Evolutionary conservation across 2,797 vertebrate species (phyloP).

Genomic region (Ptychobarbus kaznakovi): DNA sequence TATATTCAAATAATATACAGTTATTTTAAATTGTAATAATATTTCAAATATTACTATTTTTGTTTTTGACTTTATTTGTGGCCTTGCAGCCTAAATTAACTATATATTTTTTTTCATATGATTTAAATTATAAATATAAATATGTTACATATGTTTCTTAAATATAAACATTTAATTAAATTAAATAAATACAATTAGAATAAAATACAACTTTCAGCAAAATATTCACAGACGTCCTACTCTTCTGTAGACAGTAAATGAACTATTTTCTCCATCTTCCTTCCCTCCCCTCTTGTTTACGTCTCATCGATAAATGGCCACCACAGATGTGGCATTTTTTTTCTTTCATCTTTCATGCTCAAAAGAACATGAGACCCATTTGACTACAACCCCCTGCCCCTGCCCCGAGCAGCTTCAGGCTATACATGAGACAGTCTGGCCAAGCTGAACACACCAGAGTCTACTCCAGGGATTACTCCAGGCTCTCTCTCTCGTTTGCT

Average conservation of each 20-base stretch:
- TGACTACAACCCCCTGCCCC: slow-evolving; percentile 62
- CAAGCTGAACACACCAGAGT: slow-evolving; percentile 60
- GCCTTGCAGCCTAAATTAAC: not conserved
- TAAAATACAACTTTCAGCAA: not conserved
- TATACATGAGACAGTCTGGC: slow-evolving; percentile 67
- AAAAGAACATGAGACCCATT: slow-evolving; percentile 68
- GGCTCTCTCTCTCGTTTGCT: slow-evolving; percentile 11
- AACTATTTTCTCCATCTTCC: not conserved
- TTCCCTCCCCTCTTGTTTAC: slow-evolving; percentile 53
- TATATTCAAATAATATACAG: not conserved
- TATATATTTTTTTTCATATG: too few species aligned
- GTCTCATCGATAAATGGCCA: slow-evolving; percentile 64
- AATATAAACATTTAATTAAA: not conserved
- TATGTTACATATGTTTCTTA: too few species aligned
- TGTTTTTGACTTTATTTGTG: too few species aligned
- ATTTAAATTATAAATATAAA: too few species aligned
- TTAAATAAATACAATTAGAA: not conserved
- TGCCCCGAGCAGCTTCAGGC: slow-evolving; percentile 62
- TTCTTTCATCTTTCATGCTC: slow-evolving; percentile 64
- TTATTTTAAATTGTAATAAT: not conserved
- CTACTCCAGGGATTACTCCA: slow-evolving; percentile 53
- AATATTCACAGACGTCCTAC: not conserved
- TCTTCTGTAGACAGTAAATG: not conserved
- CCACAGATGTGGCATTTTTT: slow-evolving; percentile 65
- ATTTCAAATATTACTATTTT: not conserved